Evolutionary conservation across 2,888 invertebrate genomes (phyloP), one percentile per base, ranked within the genome.

Genomic region (Phaedon cochleariae): DNA sequence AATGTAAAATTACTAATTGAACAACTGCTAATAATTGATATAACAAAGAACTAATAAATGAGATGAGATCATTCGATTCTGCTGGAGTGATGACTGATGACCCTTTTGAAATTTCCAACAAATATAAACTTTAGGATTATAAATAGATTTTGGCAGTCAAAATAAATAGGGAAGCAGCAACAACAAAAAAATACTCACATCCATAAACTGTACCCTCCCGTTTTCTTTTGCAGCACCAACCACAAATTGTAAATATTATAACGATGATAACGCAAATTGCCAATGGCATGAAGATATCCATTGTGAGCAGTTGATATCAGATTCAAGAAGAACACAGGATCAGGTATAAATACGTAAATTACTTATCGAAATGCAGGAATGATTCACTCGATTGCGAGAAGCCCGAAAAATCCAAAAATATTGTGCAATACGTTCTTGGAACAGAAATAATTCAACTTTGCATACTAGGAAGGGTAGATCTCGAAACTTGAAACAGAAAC

Each of bases 221-320:
- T 70, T 77, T 78, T 59, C 73, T 69, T 66, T 75, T 78, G 64
- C 79, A 79, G 59, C 78, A 78, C 74, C 77, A 79, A 41, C 77
- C 79, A 66, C 79, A 79, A 51, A 79, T 68, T 1, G 76, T 74
- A 68, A 77, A 76, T 62, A 77, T 62, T 53, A 79, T 74, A 18
- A 78, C 74, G 65, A 77, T 71, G 65, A 79, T 69, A 55, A 77
- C 70, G 63, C 72, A 71, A 29, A 77, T 59, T 22, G 75, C 61
- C 45, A 79, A 70, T 17, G 75, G 72, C 62, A 75, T 69, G 22
- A 76, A 70, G 21, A 78, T 68, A 71, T 78, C 79, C 78, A 79
- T 78, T 65, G 48, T 59, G 55, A 45, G 31, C 52, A 10, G 2
- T 34, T 10, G 31, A 9, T 34, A 34, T 34, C 10, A 10, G 10